Percentiles rank a stretch among this genome's conserved stretches.
Conservation (phyloP, 1,140 invertebrate genomes). For the Holotrichia oblita region DNA sequence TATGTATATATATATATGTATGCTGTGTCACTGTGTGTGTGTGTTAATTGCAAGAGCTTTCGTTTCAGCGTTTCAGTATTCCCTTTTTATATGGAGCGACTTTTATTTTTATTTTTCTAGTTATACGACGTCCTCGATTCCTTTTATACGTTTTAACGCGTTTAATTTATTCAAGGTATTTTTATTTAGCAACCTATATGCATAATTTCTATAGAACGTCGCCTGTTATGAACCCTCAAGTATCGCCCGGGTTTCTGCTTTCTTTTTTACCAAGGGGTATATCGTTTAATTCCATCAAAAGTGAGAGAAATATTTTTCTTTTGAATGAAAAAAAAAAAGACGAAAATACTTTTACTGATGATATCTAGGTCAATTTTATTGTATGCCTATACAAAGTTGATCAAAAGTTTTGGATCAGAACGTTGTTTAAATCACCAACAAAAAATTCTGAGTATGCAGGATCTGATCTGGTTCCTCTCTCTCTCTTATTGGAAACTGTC, state of each 20-base stretch:
- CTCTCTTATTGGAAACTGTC: no score
- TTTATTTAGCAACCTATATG: neutral
- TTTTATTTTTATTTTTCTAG: neutral
- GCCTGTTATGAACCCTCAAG: neutral
- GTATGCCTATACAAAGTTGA: no score
- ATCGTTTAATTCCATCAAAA: slow-evolving; percentile 6
- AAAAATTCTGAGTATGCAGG: no score
- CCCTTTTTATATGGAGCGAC: neutral
- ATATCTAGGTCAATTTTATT: neutral
- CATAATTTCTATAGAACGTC: neutral
- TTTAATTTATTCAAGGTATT: neutral
- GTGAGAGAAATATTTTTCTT: neutral
- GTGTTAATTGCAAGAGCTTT: neutral
- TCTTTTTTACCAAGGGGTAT: neutral
- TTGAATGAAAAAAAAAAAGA: neutral
- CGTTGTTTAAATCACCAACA: no score
- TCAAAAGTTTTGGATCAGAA: no score
- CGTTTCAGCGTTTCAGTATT: neutral
- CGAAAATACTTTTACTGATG: neutral
- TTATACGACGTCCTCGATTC: neutral
- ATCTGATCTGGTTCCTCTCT: no score
- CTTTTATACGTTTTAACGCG: neutral
- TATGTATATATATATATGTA: no score
- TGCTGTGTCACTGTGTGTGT: no score
- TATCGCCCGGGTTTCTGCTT: neutral